Conservation (phyloP, 1,140 invertebrate genomes). For the Neodiprion pinetum region DNA sequence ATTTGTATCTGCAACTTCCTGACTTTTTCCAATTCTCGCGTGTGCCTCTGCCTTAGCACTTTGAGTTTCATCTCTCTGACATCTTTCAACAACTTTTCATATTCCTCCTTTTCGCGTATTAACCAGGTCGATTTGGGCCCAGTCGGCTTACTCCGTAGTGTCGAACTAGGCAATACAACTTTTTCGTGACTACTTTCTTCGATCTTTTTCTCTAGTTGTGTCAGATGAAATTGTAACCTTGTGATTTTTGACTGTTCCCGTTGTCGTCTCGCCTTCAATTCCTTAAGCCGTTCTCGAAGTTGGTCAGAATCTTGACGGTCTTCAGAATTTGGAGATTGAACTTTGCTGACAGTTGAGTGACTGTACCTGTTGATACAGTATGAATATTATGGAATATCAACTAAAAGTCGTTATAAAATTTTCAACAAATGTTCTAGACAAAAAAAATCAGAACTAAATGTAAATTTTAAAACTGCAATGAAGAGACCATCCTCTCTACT, state of each 20-base stretch:
- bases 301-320: conserved; percentile 26
- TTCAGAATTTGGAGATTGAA: conserved; percentile 12
- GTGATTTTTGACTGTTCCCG: conserved; percentile 28
- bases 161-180: not conserved
- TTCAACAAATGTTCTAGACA: not conserved
- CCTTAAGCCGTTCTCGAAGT: conserved; percentile 27
- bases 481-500: not conserved
- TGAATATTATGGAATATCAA: too few species aligned
- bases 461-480: conserved; percentile 11
- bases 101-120: conserved; percentile 3
- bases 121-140: not conserved
- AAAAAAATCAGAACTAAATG: conserved; percentile 10
- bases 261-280: conserved; percentile 26
- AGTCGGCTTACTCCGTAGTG: not conserved
- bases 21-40: conserved; percentile 24
- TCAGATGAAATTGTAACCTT: conserved; percentile 22
- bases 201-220: not conserved
- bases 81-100: not conserved
- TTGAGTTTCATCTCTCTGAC: conserved; percentile 17
- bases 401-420: too few species aligned
- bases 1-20: not conserved
- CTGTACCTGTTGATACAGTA: conserved; percentile 15
- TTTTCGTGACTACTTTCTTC: not conserved
- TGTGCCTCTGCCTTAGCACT: conserved; percentile 23
- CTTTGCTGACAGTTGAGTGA: not conserved